Evolutionary conservation across 2,797 vertebrate species (phyloP).

Genomic region (Otolemur crassicaudatus): DNA sequence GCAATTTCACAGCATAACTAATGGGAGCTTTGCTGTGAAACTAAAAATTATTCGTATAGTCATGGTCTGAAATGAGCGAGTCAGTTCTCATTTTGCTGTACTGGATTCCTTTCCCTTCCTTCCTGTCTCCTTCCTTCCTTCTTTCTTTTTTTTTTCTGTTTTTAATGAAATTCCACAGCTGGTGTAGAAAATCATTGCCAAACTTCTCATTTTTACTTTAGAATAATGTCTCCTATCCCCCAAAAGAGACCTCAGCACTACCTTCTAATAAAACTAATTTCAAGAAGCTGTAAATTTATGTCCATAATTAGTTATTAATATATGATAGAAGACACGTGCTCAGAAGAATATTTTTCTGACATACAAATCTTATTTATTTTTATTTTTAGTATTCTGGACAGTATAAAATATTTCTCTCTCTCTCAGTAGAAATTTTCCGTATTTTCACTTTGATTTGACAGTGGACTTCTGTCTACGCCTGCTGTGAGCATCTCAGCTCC

Average conservation of each 20-base stretch:
- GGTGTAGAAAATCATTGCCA: background rate
- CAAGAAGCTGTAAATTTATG: slow-evolving; percentile 41
- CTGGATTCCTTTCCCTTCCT: background rate
- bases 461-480: slow-evolving; percentile 67
- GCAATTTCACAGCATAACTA: slow-evolving; percentile 28
- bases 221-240: background rate
- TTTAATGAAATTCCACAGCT: background rate
- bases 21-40: slow-evolving; percentile 22
- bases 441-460: slow-evolving; percentile 75
- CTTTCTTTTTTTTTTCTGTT: background rate
- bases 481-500: slow-evolving; percentile 51
- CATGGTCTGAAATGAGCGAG: background rate
- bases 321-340: slow-evolving; percentile 63
- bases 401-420: slow-evolving; percentile 73
- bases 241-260: background rate
- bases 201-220: slow-evolving; percentile 19
- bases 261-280: slow-evolving; percentile 75
- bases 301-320: slow-evolving; percentile 77
- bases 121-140: background rate
- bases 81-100: background rate
- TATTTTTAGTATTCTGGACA: slow-evolving; percentile 70
- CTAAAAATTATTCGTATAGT: background rate
- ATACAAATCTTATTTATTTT: slow-evolving; percentile 52
- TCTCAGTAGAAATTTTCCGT: slow-evolving; percentile 68
- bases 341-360: slow-evolving; percentile 74